Percentiles rank a stretch among this genome's conserved stretches.
Conservation (phyloP, 1,140 invertebrate genomes). For the Dryas iulia region DNA sequence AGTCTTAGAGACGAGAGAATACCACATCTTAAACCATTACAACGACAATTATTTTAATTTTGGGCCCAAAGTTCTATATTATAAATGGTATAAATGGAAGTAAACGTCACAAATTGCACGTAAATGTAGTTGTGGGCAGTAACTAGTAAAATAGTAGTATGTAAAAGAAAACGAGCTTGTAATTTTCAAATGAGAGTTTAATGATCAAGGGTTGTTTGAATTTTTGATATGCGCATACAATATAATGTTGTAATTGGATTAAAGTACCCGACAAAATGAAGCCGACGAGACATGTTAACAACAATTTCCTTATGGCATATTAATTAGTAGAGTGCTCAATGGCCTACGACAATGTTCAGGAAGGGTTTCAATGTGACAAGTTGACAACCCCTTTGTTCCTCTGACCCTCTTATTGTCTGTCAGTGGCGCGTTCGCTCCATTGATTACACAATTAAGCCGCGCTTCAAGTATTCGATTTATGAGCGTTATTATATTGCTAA, state of each 20-base stretch:
- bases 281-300: not conserved
- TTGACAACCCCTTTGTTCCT: slow-evolving; percentile 40
- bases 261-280: slow-evolving; percentile 2
- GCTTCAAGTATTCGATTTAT: slow-evolving; percentile 4
- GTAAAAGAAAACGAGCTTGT: not conserved
- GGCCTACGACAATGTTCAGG: slow-evolving; percentile 43
- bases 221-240: not conserved
- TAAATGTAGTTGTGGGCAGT: too few relatives aligned
- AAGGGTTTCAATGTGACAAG: slow-evolving; percentile 51
- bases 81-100: too few relatives aligned
- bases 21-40: too few relatives aligned
- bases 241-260: not conserved
- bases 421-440: slow-evolving; percentile 48
- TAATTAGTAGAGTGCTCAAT: slow-evolving; percentile 48
- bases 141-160: too few relatives aligned
- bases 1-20: too few relatives aligned
- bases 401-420: slow-evolving; percentile 36
- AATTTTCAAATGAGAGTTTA: not conserved
- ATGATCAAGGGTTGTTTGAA: not conserved
- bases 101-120: too few relatives aligned
- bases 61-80: too few relatives aligned
- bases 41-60: too few relatives aligned
- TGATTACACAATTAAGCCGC: slow-evolving; percentile 48
- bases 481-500: slow-evolving; percentile 5
- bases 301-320: slow-evolving; percentile 30